phyloP scores from a whole-genome alignment of 2,888 invertebrate species.

The Xanthorhoe designata region DNA sequence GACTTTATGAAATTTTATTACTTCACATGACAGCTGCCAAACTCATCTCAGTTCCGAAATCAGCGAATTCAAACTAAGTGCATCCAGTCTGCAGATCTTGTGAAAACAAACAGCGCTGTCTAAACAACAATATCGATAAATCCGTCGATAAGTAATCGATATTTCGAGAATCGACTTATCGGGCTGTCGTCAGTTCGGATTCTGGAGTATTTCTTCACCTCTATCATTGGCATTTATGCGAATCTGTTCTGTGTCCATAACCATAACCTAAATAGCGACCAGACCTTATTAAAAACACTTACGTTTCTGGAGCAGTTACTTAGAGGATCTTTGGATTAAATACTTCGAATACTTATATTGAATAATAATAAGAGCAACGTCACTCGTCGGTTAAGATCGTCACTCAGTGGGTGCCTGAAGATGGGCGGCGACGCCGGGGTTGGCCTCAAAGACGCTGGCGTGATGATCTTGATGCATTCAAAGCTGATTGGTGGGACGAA shows the following conservation, averaged over 20 bases:
- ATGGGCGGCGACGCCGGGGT: too few relatives aligned
- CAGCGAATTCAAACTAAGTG: background rate
- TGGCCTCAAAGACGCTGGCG: too few relatives aligned
- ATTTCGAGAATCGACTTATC: constrained; percentile 37
- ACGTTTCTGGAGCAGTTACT: too few relatives aligned
- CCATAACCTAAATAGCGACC: background rate
- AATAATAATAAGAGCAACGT: too few relatives aligned
- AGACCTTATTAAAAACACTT: background rate
- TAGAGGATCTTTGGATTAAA: too few relatives aligned
- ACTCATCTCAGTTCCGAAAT: background rate
- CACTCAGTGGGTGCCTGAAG: too few relatives aligned
- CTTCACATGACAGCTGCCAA: background rate
- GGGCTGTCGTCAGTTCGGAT: constrained; percentile 30
- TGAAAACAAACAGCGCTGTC: constrained; percentile 51
- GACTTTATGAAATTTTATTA: too few relatives aligned
- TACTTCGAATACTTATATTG: too few relatives aligned
- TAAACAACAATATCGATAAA: constrained; percentile 55
- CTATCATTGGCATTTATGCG: constrained; percentile 1
- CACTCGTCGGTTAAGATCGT: too few relatives aligned
- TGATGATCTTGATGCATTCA: too few relatives aligned
- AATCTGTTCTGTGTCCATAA: background rate
- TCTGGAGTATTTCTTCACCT: constrained; percentile 27
- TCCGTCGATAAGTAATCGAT: constrained; percentile 45
- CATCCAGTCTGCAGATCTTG: constrained; percentile 13
- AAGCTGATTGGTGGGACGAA: too few relatives aligned